phyloP scores from a whole-genome alignment of 2,888 invertebrate species.

The Pterostichus madidus region DNA sequence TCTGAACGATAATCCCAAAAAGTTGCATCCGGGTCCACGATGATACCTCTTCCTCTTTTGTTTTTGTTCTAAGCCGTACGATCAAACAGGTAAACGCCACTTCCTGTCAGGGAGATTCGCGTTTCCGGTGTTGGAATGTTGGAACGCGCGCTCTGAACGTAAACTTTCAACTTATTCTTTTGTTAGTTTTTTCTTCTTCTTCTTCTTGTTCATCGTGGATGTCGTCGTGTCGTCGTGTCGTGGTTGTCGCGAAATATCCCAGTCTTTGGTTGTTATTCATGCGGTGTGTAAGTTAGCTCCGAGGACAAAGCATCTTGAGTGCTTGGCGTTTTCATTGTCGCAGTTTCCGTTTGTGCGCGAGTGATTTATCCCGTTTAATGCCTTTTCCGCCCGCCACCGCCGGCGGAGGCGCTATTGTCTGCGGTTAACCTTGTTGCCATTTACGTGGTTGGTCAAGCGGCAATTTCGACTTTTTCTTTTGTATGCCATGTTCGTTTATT shows the following conservation, averaged over 20 bases:
- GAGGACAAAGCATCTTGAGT: conserved; percentile 53
- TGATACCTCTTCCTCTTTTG: not conserved
- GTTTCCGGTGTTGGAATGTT: not conserved
- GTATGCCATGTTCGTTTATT: not conserved
- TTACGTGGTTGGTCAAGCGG: conserved; percentile 55
- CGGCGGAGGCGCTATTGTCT: conserved; percentile 29
- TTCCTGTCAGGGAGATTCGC: conserved; percentile 20
- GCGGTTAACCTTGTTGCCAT: conserved; percentile 52
- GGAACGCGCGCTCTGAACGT: not conserved
- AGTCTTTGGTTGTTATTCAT: conserved; percentile 53
- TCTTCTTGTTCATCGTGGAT: conserved; percentile 17
- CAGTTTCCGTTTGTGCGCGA: conserved; percentile 55
- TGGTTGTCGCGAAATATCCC: conserved; percentile 4
- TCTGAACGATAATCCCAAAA: not conserved
- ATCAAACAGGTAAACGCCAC: conserved; percentile 39
- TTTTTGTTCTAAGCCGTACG: conserved; percentile 1
- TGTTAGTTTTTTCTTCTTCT: conserved; percentile 33
- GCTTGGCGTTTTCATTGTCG: conserved; percentile 56
- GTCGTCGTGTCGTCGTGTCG: conserved; percentile 8
- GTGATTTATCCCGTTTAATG: conserved; percentile 62
- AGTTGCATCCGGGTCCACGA: not conserved
- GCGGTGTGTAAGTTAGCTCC: conserved; percentile 23
- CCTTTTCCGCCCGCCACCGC: conserved; percentile 30
- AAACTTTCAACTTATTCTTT: conserved; percentile 56
- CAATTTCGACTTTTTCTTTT: conserved; percentile 42